Conservation (phyloP, 1,140 invertebrate genomes). For the Scaptomyza montana region DNA sequence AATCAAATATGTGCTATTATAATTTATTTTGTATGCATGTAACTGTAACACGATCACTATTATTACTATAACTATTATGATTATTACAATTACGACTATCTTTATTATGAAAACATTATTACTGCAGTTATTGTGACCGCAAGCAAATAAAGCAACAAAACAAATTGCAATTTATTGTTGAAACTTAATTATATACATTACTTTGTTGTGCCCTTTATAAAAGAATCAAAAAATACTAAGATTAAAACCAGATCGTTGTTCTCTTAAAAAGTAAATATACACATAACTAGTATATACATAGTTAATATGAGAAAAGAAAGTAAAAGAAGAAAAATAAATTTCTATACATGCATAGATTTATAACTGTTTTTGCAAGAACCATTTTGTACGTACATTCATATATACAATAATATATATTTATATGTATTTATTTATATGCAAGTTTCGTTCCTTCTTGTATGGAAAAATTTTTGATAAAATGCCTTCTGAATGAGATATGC, state of each 20-base stretch:
- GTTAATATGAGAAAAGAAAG: not conserved
- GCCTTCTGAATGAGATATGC: conserved; percentile 48
- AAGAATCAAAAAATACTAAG: not conserved
- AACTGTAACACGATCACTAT: conserved; percentile 20
- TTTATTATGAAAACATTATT: conserved; percentile 35
- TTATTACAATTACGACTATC: conserved; percentile 16
- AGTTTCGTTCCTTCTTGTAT: conserved; percentile 6
- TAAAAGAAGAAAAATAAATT: conserved; percentile 13
- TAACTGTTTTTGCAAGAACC: conserved; percentile 29
- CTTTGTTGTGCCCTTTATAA: conserved; percentile 21
- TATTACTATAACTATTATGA: conserved; percentile 46
- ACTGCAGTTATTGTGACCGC: conserved; percentile 51
- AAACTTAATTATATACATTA: conserved; percentile 48
- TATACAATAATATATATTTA: conserved; percentile 14
- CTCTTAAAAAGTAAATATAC: not conserved
- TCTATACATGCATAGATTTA: conserved; percentile 27
- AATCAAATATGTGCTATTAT: conserved; percentile 55
- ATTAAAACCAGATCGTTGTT: conserved; percentile 3
- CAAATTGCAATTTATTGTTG: conserved; percentile 53
- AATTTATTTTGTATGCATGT: conserved; percentile 61
- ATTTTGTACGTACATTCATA: conserved; percentile 23
- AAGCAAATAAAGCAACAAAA: conserved; percentile 33
- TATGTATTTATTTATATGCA: conserved; percentile 17
- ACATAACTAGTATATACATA: not conserved
- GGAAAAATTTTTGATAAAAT: conserved; percentile 52